Base-by-base conservation (phyloP, 2,113 vertebrate species). In the Neodontobutis hainanensis region DNA sequence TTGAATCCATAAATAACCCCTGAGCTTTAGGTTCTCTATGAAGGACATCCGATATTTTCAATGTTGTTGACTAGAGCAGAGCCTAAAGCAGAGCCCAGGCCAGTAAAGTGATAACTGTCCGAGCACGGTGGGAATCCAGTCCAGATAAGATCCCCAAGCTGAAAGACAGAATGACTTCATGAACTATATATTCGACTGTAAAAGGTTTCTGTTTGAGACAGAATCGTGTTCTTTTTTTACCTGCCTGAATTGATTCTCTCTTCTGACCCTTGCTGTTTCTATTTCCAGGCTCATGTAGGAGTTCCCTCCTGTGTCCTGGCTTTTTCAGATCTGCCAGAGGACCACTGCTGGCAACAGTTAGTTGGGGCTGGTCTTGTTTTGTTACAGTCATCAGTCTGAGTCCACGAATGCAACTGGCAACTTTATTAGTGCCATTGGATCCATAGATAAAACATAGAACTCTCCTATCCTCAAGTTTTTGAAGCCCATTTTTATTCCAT, bases 251-350 rank as follows among this genome's bases (percentile, higher is more conserved):
- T 36, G 3, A 40, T 36, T 55, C n/a, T 27, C 7, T 38, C 34
- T 61, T 1, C 12, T 51, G 0, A 59, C 32, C 45, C 11, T 7
- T 73, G 0, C 12, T 73, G 46, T 48, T 61, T 19, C 80, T n/a
- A 12, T 71, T 86, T 84, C 0, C 68, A 89, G 88, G 78, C 46
- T 32, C 66, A 59, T 80, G 70, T 81, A 40, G 73, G 64, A 61
- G 56, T 66, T 67, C 70, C 63, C 2, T 47, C 61, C 64, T 56
- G 60, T 35, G 45, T 40, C 47, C 57, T 44, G 6, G 1, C 42
- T 46, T 27, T 67, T 38, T 9, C 73, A 35, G 53, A 70, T 27
- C 19, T 27, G 19, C 19, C 69, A 63, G 70, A 73, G 7, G 34
- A n/a, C 50, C 68, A 8, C 27, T 62, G 19, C 19, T 2, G 19